Conservation (phyloP, 2,797 vertebrate species). For the Sebastes elongatus region DNA sequence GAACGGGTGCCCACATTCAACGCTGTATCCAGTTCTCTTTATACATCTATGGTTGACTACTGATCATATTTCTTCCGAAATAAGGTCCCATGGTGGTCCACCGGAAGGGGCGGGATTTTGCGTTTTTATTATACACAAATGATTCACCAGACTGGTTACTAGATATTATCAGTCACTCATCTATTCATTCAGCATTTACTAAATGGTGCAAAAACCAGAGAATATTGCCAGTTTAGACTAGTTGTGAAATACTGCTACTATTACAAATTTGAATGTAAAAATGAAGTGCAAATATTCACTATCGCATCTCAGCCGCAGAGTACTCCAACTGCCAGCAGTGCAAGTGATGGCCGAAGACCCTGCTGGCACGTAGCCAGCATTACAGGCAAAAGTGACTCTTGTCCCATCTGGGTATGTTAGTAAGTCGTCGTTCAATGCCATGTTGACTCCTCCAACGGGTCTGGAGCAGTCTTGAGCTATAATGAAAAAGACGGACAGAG, state of each 20-base stretch:
- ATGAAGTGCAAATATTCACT: conserved; percentile 56
- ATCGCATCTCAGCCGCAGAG: conserved; percentile 7
- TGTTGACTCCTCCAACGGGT: conserved; percentile 37
- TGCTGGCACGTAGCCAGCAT: fast-evolving
- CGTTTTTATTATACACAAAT: background rate
- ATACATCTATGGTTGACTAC: no score
- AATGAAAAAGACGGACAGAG: background rate
- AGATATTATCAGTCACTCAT: background rate
- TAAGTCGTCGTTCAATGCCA: fast-evolving
- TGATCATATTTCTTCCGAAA: no score
- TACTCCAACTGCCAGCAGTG: conserved; percentile 37
- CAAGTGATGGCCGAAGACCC: background rate
- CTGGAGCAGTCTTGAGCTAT: conserved; percentile 40
- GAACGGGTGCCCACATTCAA: no score
- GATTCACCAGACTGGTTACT: background rate
- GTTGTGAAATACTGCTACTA: background rate
- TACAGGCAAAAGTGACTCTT: conserved; percentile 28
- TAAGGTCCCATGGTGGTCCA: no score
- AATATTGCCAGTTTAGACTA: background rate
- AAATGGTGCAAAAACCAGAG: background rate
- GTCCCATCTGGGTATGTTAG: background rate
- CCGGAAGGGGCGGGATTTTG: no score
- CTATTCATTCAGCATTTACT: background rate
- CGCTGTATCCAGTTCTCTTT: no score
- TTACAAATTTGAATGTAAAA: background rate